phyloP scores from a whole-genome alignment of 2,888 invertebrate species.

The Agapetus fuscipes region DNA sequence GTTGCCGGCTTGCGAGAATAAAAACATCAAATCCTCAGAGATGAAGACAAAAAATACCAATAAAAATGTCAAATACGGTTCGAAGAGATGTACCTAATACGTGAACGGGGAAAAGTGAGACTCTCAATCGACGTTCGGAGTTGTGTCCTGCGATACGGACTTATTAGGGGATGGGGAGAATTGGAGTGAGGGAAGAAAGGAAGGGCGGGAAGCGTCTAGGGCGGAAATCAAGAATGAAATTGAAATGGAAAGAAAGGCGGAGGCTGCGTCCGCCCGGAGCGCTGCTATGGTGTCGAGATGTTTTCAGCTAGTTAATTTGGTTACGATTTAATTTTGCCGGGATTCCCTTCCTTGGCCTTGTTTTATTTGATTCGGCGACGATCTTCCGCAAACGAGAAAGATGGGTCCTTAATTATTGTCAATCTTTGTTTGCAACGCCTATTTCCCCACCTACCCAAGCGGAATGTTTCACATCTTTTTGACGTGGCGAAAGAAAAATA shows the following conservation, averaged over 20 bases:
- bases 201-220: slow-evolving; percentile 11
- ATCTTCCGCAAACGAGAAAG: slow-evolving; percentile 5
- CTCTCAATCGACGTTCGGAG: slow-evolving; percentile 1
- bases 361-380: slow-evolving; percentile 10
- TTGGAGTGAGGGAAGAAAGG: slow-evolving; percentile 3
- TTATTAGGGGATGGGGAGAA: slow-evolving; percentile 4
- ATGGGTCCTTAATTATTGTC: slow-evolving; percentile 8
- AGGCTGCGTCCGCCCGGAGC: neutral
- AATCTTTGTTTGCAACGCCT: too few species aligned
- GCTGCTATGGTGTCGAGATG: slow-evolving; percentile 2
- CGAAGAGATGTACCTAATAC: neutral
- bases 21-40: too few species aligned
- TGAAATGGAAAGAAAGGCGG: slow-evolving; percentile 14
- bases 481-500: too few species aligned
- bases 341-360: slow-evolving; percentile 5
- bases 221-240: slow-evolving; percentile 20
- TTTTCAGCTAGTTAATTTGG: slow-evolving; percentile 9
- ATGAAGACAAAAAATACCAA: too few species aligned
- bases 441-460: too few species aligned
- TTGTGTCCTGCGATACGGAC: slow-evolving; percentile 6
- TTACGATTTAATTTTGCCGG: slow-evolving; percentile 8
- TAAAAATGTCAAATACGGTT: slow-evolving; percentile 6
- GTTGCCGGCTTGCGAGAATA: too few species aligned
- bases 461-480: too few species aligned
- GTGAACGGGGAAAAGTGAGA: slow-evolving; percentile 6